A percentile compares a stretch with the other conserved stretches of the same genome.
Conservation (phyloP, 2,797 vertebrate genomes). For the Melanotaenia maccullochi region DNA sequence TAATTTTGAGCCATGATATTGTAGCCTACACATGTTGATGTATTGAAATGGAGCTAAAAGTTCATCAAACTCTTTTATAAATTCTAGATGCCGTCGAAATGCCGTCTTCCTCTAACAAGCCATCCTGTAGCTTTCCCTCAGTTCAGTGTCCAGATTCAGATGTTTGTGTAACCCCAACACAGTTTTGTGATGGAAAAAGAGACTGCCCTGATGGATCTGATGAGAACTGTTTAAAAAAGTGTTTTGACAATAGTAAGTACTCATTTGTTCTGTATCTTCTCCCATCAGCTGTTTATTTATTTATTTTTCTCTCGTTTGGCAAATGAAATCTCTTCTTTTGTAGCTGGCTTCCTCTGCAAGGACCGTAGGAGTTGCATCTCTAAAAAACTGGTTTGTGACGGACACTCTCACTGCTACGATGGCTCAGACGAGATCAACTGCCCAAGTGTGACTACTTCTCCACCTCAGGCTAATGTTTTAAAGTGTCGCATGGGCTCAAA, state of each 20-base stretch:
- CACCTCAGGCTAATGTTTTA: background rate
- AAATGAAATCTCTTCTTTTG: background rate
- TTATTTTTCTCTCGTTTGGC: background rate
- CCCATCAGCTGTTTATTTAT: background rate
- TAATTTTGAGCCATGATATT: background rate
- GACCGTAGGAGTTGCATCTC: conserved; percentile 66
- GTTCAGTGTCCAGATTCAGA: conserved; percentile 79
- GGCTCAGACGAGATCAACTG: conserved; percentile 74
- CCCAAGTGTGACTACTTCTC: background rate
- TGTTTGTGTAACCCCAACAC: conserved; percentile 71
- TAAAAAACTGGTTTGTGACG: conserved; percentile 71
- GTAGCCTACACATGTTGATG: background rate
- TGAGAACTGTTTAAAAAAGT: conserved; percentile 81
- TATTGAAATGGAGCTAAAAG: background rate
- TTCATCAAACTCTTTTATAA: background rate
- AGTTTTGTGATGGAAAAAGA: conserved; percentile 84
- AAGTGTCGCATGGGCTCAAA: conserved; percentile 69
- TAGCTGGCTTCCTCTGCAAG: conserved; percentile 59
- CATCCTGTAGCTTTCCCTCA: conserved; percentile 68
- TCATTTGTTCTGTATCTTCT: background rate
- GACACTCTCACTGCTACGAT: conserved; percentile 69
- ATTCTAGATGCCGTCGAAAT: conserved; percentile 2
- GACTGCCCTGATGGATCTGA: conserved; percentile 88
- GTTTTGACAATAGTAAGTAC: conserved; percentile 77
- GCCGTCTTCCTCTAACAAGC: conserved; percentile 1